These are phyloP conservation scores for Brienomyrus longianalis DNA, from an alignment of 2,113 vertebrate species.

Conservation along the genomic window DNA sequence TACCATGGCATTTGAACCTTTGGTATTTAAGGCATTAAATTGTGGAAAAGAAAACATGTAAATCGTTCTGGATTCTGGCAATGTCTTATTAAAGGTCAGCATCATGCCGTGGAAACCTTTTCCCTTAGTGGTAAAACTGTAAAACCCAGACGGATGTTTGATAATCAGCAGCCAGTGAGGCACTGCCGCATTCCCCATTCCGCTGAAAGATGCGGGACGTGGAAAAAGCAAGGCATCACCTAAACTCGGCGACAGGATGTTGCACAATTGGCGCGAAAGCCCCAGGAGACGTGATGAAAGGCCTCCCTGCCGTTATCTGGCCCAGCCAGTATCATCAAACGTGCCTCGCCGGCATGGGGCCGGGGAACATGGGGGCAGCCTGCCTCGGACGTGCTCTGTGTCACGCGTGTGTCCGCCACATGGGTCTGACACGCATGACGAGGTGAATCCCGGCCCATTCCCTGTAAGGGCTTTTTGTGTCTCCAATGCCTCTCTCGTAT, in stretches of 20 bases:
- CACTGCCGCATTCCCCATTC: background rate
- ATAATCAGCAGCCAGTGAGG: background rate
- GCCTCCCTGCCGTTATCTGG: background rate
- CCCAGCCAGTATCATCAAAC: background rate
- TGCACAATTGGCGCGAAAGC: conserved; percentile 6
- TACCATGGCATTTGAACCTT: background rate
- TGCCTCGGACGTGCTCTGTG: background rate
- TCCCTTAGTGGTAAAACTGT: background rate
- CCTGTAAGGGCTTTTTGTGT: background rate
- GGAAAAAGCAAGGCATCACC: background rate
- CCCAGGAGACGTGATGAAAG: conserved; percentile 15
- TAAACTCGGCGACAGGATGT: background rate
- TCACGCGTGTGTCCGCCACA: background rate
- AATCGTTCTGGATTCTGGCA: background rate
- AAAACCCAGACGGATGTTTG: background rate
- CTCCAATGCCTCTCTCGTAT: background rate
- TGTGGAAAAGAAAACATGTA: background rate
- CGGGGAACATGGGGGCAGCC: background rate
- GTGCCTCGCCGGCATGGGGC: background rate
- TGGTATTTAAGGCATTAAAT: background rate
- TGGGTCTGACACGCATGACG: background rate
- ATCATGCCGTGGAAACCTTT: background rate
- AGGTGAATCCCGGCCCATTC: background rate
- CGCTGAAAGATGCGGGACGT: background rate
- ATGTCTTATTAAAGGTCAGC: background rate